Base-by-base conservation (phyloP, 1,140 invertebrate species). In the Rhagoletis pomonella region DNA sequence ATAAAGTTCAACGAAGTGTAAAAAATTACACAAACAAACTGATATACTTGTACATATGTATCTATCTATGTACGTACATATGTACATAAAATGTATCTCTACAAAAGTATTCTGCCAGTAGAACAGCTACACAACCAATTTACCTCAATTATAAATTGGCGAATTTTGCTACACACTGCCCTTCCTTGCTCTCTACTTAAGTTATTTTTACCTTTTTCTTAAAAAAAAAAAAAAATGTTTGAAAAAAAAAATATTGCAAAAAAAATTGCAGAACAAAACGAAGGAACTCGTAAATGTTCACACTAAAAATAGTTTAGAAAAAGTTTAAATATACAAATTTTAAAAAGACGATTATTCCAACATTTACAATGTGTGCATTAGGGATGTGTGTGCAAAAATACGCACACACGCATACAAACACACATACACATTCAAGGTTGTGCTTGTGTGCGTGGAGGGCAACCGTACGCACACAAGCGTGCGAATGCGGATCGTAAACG, bases 1-100 rank as follows among this genome's bases (percentile, higher is more conserved):
- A 86, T 62, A 44, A 86, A 62, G 58, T 65, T 86, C 39, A 86
- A 39, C 62, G 12, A 62, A 86, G 58, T 62, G 62, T 86, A 86
- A 86, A 86, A 86, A 60, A 86, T 17, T 47, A 86, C 86, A 87
- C 86, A 87, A 5, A 58, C 62, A 86, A 3, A 19, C 12, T n/a
- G 88, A 90, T 90, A 69, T 47, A 42, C 3, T 42, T 67, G 44
- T 64, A 17, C 29, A 67, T 67, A 29, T 67, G 29, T 67, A 29
- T 39, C n/a, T n/a, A 47, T 67, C 9, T 42, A 67, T 55, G 39
- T 14, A 73, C 17, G 10, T 90, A 91, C 10, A 42, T 39, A 19
- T 4, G 39, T 12, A 29, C 65, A 69, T 50, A 77, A 12, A 77
- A 29, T 14, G 1, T 29, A 29, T 29, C 29, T 89, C 89, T 55